Conservation (phyloP, 1,140 invertebrate species). For the Melipona quadrifasciata region DNA sequence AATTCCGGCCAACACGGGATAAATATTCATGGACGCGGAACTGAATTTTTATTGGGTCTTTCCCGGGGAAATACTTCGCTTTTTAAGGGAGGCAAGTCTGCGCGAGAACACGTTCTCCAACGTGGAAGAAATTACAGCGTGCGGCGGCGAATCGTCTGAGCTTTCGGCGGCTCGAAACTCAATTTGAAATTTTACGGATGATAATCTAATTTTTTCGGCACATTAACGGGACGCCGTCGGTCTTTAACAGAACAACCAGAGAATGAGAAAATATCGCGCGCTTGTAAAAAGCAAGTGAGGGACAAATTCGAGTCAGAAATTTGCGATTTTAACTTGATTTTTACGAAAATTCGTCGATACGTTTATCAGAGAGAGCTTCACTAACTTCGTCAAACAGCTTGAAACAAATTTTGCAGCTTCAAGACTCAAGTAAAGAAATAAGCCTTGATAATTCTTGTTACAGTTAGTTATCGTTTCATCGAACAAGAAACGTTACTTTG, state of each 20-base stretch:
- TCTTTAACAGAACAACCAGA: not conserved
- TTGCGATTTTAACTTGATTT: too few relatives aligned
- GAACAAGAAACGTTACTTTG: not conserved
- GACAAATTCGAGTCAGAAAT: not conserved
- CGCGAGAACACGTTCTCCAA: not conserved
- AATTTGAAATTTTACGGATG: not conserved
- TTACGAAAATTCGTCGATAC: too few relatives aligned
- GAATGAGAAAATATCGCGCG: not conserved
- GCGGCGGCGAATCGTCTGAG: not conserved
- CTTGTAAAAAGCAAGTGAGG: not conserved
- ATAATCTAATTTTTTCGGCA: not conserved
- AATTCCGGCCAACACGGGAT: slow-evolving; percentile 70
- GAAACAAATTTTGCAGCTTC: too few relatives aligned
- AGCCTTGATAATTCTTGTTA: too few relatives aligned
- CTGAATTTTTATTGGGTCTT: slow-evolving; percentile 37
- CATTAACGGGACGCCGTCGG: not conserved
- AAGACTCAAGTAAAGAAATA: too few relatives aligned
- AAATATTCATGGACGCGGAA: slow-evolving; percentile 75
- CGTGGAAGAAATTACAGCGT: not conserved
- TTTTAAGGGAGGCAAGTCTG: not conserved
- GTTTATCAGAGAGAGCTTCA: too few relatives aligned
- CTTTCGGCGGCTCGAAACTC: not conserved
- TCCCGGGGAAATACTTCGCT: not conserved
- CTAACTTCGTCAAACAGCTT: too few relatives aligned
- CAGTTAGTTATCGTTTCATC: slow-evolving; percentile 5